These are phyloP conservation scores for Chrysolina americana DNA, from an alignment of 2,888 invertebrate species.

Conservation along the genomic window DNA sequence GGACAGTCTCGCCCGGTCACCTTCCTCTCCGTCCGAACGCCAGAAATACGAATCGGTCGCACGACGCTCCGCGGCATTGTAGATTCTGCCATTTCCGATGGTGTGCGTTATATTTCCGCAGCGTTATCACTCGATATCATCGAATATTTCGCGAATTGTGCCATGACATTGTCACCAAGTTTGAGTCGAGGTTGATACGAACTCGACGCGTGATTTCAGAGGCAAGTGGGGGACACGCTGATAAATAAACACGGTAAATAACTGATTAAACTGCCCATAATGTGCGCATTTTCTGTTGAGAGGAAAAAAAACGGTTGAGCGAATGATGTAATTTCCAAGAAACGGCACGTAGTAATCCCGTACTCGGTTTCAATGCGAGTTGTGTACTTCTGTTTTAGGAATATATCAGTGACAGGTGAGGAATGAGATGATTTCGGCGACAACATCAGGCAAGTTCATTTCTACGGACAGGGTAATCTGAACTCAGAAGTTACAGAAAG, in stretches of 20 bases:
- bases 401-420: slow-evolving; percentile 5
- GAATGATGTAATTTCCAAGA: slow-evolving; percentile 24
- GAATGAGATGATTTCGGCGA: slow-evolving; percentile 27
- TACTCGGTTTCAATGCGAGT: slow-evolving; percentile 8
- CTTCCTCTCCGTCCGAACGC: slow-evolving; percentile 1
- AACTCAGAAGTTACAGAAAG: too few species aligned
- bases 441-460: slow-evolving; percentile 30
- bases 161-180: background rate
- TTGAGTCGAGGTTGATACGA: background rate
- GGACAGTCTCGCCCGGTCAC: slow-evolving; percentile 33
- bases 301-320: slow-evolving; percentile 18
- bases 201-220: background rate
- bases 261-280: slow-evolving; percentile 17
- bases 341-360: slow-evolving; percentile 15
- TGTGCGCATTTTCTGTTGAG: slow-evolving; percentile 33
- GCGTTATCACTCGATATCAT: background rate
- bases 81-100: slow-evolving; percentile 1
- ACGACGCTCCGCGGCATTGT: background rate
- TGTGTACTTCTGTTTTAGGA: background rate
- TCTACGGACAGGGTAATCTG: background rate
- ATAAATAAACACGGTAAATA: slow-evolving; percentile 24
- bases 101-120: background rate
- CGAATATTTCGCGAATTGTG: background rate
- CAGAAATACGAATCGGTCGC: background rate
- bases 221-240: slow-evolving; percentile 18